These are phyloP conservation scores for Alfaro cultratus DNA, from an alignment of 2,797 vertebrate genomes.

Conservation along the genomic window DNA sequence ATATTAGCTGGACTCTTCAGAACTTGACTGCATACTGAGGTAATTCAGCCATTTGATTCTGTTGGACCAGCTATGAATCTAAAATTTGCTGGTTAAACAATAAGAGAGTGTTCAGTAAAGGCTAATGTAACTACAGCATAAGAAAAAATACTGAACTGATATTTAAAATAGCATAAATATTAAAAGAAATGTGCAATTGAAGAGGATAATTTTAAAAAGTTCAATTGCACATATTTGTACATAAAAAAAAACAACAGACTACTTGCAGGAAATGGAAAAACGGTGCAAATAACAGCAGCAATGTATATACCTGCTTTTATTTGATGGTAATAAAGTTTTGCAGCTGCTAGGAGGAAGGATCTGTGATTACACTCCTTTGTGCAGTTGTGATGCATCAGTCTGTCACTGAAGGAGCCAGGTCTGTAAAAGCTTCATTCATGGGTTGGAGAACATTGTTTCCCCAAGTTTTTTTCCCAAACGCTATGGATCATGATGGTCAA, in stretches of 20 bases:
- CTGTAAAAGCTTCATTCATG: neutral
- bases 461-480: too few relatives aligned
- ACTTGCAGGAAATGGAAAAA: neutral
- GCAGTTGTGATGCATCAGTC: neutral
- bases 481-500: neutral
- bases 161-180: neutral
- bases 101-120: neutral
- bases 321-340: neutral
- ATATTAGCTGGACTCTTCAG: neutral
- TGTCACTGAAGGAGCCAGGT: neutral
- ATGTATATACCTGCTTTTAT: neutral
- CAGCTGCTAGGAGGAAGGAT: neutral
- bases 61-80: neutral
- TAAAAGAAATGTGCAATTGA: neutral
- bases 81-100: neutral
- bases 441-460: neutral
- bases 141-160: neutral
- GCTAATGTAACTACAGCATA: neutral
- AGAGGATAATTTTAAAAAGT: neutral
- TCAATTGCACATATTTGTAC: neutral
- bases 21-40: neutral
- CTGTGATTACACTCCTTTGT: neutral
- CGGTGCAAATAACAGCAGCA: neutral
- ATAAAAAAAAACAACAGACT: neutral
- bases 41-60: constrained; percentile 1